phyloP scores from a whole-genome alignment of 2,888 invertebrate genomes.

The Platycheirus albimanus region DNA sequence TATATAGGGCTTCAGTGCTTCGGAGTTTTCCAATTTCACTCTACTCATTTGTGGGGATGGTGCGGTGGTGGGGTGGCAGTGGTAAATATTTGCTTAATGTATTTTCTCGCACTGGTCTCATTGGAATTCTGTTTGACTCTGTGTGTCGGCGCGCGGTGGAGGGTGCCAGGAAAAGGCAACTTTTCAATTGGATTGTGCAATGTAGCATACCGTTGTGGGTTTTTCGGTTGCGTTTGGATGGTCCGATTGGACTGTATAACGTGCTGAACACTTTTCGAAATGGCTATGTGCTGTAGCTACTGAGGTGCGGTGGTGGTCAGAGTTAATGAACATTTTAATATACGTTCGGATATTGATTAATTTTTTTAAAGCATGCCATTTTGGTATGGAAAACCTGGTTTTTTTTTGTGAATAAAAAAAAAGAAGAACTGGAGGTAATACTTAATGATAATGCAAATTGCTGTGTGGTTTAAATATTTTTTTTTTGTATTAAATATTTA shows the following conservation, averaged over 20 bases:
- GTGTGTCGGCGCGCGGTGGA: background rate
- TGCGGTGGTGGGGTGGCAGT: background rate
- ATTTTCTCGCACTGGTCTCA: constrained; percentile 19
- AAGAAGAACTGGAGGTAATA: background rate
- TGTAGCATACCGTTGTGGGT: constrained; percentile 40
- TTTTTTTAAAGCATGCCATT: constrained; percentile 5
- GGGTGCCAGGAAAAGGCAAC: background rate
- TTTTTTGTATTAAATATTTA: background rate
- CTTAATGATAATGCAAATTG: background rate
- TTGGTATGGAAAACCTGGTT: background rate
- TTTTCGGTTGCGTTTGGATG: constrained; percentile 15
- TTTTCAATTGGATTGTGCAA: constrained; percentile 54
- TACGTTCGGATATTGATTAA: constrained; percentile 39
- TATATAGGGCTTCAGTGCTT: background rate
- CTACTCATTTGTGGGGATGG: constrained; percentile 6
- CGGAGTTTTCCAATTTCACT: constrained; percentile 23
- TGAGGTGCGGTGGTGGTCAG: background rate
- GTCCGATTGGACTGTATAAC: background rate
- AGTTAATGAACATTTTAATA: constrained; percentile 53
- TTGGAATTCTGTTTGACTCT: constrained; percentile 26
- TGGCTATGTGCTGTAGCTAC: background rate
- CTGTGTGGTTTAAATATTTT: background rate
- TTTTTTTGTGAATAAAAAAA: background rate
- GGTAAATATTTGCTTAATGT: constrained; percentile 38
- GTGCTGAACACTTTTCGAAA: constrained; percentile 11